These are phyloP conservation scores for Drosophila bipectinata DNA, from an alignment of 1,140 invertebrate species.

Conservation along the genomic window DNA sequence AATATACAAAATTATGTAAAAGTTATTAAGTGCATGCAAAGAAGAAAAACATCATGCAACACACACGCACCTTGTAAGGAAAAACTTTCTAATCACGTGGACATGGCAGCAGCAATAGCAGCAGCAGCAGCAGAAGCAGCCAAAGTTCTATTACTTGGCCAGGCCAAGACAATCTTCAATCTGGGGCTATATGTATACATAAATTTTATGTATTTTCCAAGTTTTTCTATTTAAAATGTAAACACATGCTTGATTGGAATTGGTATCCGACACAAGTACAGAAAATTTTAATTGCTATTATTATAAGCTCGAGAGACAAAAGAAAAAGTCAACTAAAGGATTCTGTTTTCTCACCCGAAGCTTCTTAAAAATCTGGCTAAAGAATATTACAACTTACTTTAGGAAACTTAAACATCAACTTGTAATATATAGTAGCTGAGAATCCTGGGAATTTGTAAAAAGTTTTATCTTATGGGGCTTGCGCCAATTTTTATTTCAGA, in stretches of 20 bases:
- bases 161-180: constrained; percentile 37
- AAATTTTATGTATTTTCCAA: constrained; percentile 58
- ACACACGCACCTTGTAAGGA: constrained; percentile 36
- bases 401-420: no score
- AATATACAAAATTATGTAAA: constrained; percentile 81
- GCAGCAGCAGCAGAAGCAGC: constrained; percentile 46
- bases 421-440: background rate
- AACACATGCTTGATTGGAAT: constrained; percentile 78
- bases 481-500: constrained; percentile 9
- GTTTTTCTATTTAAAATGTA: constrained; percentile 78
- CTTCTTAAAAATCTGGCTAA: constrained; percentile 7
- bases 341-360: constrained; percentile 9
- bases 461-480: background rate
- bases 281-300: constrained; percentile 74
- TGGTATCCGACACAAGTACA: constrained; percentile 36
- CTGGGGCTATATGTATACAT: constrained; percentile 4
- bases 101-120: constrained; percentile 43
- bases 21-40: constrained; percentile 81
- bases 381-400: background rate
- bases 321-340: constrained; percentile 23
- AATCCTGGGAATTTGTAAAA: background rate
- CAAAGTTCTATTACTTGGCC: constrained; percentile 62
- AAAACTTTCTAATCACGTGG: constrained; percentile 82
- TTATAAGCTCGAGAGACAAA: constrained; percentile 37
- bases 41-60: constrained; percentile 61